Evolutionary conservation across 2,888 invertebrate species (phyloP).

Genomic region (Slavum lentiscoides): DNA sequence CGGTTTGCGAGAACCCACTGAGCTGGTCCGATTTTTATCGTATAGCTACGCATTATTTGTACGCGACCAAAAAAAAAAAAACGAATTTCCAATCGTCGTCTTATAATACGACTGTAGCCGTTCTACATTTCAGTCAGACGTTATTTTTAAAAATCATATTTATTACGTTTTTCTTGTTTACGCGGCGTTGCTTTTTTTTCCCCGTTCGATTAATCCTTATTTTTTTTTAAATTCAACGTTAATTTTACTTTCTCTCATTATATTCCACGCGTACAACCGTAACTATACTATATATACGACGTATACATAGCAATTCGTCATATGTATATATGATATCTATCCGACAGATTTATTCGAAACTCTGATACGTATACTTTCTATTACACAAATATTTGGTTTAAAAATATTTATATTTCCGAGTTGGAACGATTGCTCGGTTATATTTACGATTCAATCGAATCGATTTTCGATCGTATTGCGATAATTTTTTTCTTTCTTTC

Average conservation of each 20-base stretch:
- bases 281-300: neutral
- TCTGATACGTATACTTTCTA: neutral
- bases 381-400: neutral
- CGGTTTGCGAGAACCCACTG: too few relatives aligned
- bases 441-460: too few relatives aligned
- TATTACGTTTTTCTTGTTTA: too few relatives aligned
- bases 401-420: neutral
- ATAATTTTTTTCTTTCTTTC: too few relatives aligned
- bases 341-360: neutral
- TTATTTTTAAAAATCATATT: too few relatives aligned
- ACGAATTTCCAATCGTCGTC: too few relatives aligned
- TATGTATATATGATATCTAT: neutral
- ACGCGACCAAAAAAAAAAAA: too few relatives aligned
- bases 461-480: too few relatives aligned
- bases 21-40: too few relatives aligned
- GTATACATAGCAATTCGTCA: neutral
- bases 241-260: neutral
- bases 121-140: too few relatives aligned
- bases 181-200: neutral
- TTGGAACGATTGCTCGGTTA: neutral
- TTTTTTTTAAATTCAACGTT: neutral
- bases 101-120: too few relatives aligned
- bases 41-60: too few relatives aligned
- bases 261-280: neutral
- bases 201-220: neutral